Percentiles rank a stretch among this genome's conserved stretches.
Evolutionary conservation across 2,888 invertebrate species (phyloP).

Genomic region (Netelia melanura): DNA sequence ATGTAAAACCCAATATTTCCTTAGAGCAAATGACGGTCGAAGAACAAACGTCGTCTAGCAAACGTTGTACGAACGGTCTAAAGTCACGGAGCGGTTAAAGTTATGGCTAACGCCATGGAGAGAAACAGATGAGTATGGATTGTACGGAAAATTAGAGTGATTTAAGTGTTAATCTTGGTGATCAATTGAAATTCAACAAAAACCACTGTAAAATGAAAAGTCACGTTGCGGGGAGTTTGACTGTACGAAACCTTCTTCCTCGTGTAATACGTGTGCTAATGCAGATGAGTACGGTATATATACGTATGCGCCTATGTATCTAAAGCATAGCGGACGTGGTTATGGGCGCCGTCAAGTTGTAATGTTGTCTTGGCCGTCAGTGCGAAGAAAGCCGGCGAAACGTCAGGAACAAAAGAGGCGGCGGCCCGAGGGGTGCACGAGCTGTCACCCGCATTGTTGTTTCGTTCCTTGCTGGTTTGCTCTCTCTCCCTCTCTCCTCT

Average conservation of each 20-base stretch:
- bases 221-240: too few species aligned
- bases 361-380: conserved; percentile 75
- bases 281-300: conserved; percentile 7
- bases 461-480: conserved; percentile 70
- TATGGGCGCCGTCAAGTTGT: conserved; percentile 48
- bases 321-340: conserved; percentile 25
- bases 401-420: conserved; percentile 78
- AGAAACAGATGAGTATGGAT: too few species aligned
- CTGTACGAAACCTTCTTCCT: not conserved
- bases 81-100: too few species aligned
- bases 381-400: conserved; percentile 79
- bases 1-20: too few species aligned
- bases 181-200: too few species aligned
- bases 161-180: too few species aligned
- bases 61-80: too few species aligned
- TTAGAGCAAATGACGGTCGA: too few species aligned
- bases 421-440: conserved; percentile 75
- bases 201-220: too few species aligned
- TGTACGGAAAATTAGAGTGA: too few species aligned
- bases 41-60: too few species aligned
- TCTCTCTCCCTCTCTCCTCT: conserved; percentile 31
- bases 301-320: not conserved
- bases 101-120: too few species aligned
- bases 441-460: conserved; percentile 83
- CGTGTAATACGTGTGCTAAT: not conserved